phyloP scores from a whole-genome alignment of 2,113 vertebrate genomes.

The Probosciger aterrimus region DNA sequence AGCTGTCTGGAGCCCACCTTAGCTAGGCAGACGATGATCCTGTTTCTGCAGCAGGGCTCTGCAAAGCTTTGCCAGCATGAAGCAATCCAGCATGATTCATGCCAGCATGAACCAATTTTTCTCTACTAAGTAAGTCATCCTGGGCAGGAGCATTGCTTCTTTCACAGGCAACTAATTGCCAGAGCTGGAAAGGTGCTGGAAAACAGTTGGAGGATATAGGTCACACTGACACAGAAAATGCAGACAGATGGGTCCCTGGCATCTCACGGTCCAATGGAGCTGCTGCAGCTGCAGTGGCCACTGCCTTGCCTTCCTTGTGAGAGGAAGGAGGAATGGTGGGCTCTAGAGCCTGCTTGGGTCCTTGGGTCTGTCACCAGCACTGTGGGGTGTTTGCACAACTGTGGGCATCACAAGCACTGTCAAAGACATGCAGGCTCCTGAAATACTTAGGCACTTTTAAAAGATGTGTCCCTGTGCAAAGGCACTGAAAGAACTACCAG shows the following conservation, averaged over 20 bases:
- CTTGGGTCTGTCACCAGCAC: fast-evolving
- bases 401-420: too few species aligned
- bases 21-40: background rate
- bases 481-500: background rate
- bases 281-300: fast-evolving
- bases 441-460: background rate
- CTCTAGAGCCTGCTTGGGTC: fast-evolving
- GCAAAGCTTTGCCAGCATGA: background rate
- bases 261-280: fast-evolving
- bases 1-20: background rate
- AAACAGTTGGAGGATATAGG: background rate
- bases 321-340: background rate
- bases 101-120: background rate
- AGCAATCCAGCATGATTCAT: background rate
- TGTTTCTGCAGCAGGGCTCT: background rate
- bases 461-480: background rate
- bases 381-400: background rate
- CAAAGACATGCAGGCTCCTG: background rate
- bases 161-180: background rate
- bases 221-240: background rate
- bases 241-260: background rate
- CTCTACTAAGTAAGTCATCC: background rate
- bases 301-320: fast-evolving
- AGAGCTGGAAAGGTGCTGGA: background rate
- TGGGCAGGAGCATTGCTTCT: background rate